Base-by-base conservation (phyloP, 2,888 invertebrate genomes). In the Trachelus troglodyta region DNA sequence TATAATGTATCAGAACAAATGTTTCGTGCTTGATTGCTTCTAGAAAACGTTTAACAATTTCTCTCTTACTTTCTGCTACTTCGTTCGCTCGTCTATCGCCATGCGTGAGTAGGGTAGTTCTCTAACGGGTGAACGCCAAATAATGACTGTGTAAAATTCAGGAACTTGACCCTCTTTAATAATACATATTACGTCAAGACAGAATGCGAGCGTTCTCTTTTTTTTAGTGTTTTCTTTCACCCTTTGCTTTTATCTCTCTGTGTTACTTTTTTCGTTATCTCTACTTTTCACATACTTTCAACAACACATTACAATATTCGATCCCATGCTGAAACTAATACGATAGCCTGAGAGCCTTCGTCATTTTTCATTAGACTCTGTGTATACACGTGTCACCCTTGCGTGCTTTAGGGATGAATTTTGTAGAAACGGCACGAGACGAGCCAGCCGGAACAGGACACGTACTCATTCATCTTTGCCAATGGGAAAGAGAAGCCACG, bases 361-460 rank as follows among this genome's bases (percentile, higher is more conserved):
- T 74, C 74, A 74, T 40, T 74, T 74, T 74, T 74, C 74, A 74
- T 35, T 74, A 35, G 23, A 34, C 40, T 33, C 11, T 15, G 23
- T n/a, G 35, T 30, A 40, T 40, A 33, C 34, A n/a, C 74, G 23
- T 23, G 56, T 15, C 56, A 56, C 56, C 23, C 56, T 56, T 23
- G 56, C 56, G 56, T 56, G 56, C 23, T 56, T 56, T 2, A 23
- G 23, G 9, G 9, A 56, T 56, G 56, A 56, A 23, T 23, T 56
- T 56, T 9, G 9, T 23, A 56, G 23, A 56, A 40, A 9, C 23
- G 9, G 9, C 56, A 23, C 56, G 23, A 23, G 23, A 56, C 15
- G 40, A 40, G 40, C 15, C 40, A 4, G 4, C 15, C 40, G 15
- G 15, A 40, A 40, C 15, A 4, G 15, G 4, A 40, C 56, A 15